Conservation (phyloP, 2,888 invertebrate species). For the Lasius platythorax region DNA sequence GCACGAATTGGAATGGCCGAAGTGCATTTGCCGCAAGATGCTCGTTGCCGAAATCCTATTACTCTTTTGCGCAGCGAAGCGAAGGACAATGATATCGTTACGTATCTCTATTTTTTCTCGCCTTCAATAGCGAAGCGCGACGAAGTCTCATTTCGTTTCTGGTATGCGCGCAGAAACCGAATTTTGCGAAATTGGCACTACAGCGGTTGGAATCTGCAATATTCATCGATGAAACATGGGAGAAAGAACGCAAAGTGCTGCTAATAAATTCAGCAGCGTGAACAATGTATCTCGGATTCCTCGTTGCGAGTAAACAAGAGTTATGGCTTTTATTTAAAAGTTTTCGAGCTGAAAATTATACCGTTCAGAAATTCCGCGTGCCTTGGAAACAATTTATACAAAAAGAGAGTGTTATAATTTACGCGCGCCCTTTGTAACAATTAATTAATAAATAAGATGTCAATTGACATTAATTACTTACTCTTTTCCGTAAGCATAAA, state of each 20-base stretch:
- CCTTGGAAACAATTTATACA: neutral
- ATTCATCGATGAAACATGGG: constrained; percentile 26
- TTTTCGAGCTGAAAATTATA: neutral
- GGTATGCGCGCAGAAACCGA: constrained; percentile 32
- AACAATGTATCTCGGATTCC: constrained; percentile 27
- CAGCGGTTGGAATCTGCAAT: constrained; percentile 40
- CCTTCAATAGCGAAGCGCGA: constrained; percentile 55
- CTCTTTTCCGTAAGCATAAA: neutral
- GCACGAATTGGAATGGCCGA: constrained; percentile 26
- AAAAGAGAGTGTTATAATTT: neutral
- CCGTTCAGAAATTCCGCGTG: neutral
- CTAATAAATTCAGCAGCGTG: constrained; percentile 41
- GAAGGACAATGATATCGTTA: constrained; percentile 25
- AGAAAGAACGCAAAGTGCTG: constrained; percentile 31
- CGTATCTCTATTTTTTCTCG: constrained; percentile 34
- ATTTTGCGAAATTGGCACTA: constrained; percentile 48
- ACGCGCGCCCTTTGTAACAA: neutral
- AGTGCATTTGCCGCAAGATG: constrained; percentile 28
- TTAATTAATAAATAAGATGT: neutral
- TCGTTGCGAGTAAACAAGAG: constrained; percentile 21
- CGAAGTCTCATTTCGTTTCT: constrained; percentile 28
- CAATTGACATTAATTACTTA: neutral
- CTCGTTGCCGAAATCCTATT: constrained; percentile 42
- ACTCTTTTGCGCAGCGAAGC: neutral
- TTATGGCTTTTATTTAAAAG: constrained; percentile 24